These are phyloP conservation scores for Anhinga rufa DNA, from an alignment of 2,113 vertebrate genomes.

Conservation along the genomic window DNA sequence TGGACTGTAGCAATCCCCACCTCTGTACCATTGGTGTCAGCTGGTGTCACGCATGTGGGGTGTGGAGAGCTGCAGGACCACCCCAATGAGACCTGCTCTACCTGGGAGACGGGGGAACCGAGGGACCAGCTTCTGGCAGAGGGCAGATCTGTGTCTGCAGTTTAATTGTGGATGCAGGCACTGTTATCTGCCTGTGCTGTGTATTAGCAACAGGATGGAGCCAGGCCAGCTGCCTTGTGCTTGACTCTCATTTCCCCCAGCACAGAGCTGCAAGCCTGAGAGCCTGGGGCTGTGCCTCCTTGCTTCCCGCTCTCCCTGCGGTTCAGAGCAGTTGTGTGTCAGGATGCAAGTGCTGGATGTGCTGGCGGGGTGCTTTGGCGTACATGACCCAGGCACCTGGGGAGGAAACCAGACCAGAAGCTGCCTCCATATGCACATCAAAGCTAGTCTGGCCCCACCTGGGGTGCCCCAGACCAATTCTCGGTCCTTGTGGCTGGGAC, in stretches of 20 bases:
- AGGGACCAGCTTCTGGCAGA: not conserved
- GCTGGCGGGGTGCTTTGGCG: not conserved
- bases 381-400: no score
- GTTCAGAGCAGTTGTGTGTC: not conserved
- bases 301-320: fast-evolving
- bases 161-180: not conserved
- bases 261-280: not conserved
- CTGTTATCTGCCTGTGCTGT: not conserved
- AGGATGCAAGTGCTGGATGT: not conserved
- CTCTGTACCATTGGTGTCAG: not conserved
- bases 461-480: not conserved
- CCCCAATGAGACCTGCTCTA: not conserved
- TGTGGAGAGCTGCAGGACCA: not conserved
- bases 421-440: not conserved
- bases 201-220: not conserved
- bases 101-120: not conserved
- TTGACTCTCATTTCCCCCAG: not conserved
- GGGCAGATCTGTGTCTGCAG: not conserved
- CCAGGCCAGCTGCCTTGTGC: not conserved
- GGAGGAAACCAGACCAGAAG: not conserved
- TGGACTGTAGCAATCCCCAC: not conserved
- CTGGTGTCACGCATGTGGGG: not conserved
- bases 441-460: not conserved
- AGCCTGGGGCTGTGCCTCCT: not conserved
- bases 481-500: not conserved